Evolutionary conservation across 2,113 vertebrate genomes (phyloP).

Genomic region (Ovis canadensis): DNA sequence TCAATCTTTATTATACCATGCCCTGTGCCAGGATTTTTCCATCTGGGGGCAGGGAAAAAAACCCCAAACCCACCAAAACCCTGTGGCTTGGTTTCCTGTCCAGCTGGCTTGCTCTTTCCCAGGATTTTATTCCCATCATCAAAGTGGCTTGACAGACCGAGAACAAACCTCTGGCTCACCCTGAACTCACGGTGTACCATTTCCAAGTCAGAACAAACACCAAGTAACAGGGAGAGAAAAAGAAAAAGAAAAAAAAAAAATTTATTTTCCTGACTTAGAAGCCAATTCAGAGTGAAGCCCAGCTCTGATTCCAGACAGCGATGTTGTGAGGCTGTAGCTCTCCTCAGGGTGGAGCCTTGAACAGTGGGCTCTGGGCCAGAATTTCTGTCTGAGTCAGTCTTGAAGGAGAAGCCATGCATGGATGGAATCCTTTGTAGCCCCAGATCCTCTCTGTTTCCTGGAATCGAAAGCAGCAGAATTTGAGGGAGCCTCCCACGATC

Average conservation of each 20-base stretch:
- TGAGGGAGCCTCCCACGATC: neutral
- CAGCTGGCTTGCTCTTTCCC: slow-evolving; percentile 52
- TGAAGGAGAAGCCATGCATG: neutral
- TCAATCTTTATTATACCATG: slow-evolving; percentile 66
- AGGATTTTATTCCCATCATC: slow-evolving; percentile 72
- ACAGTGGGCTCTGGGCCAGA: neutral
- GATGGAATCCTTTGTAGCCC: neutral
- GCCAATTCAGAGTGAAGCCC: slow-evolving; percentile 51
- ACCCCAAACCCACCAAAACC: slow-evolving; percentile 57
- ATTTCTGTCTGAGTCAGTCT: neutral
- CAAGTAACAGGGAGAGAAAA: slow-evolving; percentile 37
- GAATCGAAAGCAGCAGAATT: neutral
- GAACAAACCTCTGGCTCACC: slow-evolving; percentile 75
- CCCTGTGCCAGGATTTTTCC: slow-evolving; percentile 67
- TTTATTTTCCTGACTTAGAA: slow-evolving; percentile 54
- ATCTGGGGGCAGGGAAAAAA: slow-evolving; percentile 52
- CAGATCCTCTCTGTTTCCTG: neutral
- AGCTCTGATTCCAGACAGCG: neutral
- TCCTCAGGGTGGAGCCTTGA: neutral
- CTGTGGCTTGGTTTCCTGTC: slow-evolving; percentile 70
- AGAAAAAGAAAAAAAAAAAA: neutral
- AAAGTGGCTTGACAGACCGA: slow-evolving; percentile 65
- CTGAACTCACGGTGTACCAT: slow-evolving; percentile 52
- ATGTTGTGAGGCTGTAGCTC: neutral
- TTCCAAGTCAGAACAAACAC: slow-evolving; percentile 71